Evolutionary conservation across 2,113 vertebrate genomes (phyloP).

Genomic region (Albula glossodonta): DNA sequence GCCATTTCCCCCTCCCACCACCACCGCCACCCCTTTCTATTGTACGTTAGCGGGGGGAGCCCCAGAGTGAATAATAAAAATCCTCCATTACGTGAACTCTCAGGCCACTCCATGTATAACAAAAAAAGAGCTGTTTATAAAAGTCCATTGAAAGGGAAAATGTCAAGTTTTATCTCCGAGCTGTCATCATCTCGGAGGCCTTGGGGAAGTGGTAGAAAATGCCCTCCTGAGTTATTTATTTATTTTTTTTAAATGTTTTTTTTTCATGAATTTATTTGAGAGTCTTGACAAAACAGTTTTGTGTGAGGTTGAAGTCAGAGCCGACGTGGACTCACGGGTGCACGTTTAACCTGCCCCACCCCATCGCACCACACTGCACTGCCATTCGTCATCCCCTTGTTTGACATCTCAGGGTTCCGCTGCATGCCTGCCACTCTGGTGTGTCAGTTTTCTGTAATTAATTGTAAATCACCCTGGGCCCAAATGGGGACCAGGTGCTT

Average conservation of each 20-base stretch:
- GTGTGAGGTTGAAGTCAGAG: conserved; percentile 10
- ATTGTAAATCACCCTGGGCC: conserved; percentile 59
- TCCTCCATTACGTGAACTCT: conserved; percentile 52
- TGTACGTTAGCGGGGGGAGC: conserved; percentile 48
- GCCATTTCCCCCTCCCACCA: conserved; percentile 52
- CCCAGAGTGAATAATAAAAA: conserved; percentile 55
- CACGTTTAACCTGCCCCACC: neutral
- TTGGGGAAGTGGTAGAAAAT: conserved; percentile 46
- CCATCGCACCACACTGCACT: too few relatives aligned
- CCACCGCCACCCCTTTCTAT: conserved; percentile 24
- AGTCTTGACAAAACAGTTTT: conserved; percentile 39
- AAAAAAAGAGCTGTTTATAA: conserved; percentile 55
- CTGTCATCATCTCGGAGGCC: conserved; percentile 56
- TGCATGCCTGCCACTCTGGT: conserved; percentile 50
- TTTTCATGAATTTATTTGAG: too few relatives aligned
- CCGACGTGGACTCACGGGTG: conserved; percentile 24
- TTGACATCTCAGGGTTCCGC: conserved; percentile 58
- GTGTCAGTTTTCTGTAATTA: conserved; percentile 69
- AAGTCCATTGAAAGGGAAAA: conserved; percentile 62
- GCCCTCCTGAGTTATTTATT: conserved; percentile 45
- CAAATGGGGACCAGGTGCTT: conserved; percentile 60
- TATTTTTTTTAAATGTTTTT: too few relatives aligned
- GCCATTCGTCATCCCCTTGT: conserved; percentile 57
- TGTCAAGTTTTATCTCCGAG: conserved; percentile 64
- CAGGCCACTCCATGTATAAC: neutral